These are phyloP conservation scores for Corvus moneduloides DNA, from an alignment of 2,113 vertebrate species.

Conservation along the genomic window DNA sequence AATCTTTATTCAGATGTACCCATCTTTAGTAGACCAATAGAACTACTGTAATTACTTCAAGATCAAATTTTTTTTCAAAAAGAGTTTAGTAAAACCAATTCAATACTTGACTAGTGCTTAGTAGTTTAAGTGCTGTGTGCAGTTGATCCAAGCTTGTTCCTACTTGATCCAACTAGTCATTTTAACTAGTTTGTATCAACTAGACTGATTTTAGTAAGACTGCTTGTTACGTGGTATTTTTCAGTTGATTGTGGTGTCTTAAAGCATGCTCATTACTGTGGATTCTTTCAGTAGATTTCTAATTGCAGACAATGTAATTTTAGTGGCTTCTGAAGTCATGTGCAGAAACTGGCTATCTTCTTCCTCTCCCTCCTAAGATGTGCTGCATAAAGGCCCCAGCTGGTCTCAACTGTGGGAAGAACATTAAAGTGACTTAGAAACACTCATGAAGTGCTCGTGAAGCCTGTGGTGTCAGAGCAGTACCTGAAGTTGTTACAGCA, in stretches of 20 bases:
- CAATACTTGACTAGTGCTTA: not conserved
- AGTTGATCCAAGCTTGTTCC: not conserved
- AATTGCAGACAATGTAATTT: not conserved
- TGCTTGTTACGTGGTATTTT: not conserved
- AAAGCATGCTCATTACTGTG: not conserved
- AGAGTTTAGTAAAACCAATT: not conserved
- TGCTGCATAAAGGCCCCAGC: not conserved
- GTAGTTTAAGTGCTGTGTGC: not conserved
- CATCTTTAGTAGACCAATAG: not conserved
- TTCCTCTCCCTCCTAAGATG: not conserved
- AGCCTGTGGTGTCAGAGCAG: not conserved
- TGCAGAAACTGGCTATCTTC: not conserved
- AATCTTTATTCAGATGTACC: not conserved
- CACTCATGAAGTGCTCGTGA: not conserved
- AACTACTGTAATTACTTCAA: not conserved
- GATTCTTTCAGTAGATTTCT: not conserved
- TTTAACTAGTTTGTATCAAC: not conserved
- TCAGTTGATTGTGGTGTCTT: not conserved
- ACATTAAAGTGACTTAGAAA: not conserved
- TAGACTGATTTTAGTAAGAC: not conserved
- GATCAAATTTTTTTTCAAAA: not conserved
- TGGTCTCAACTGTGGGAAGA: not conserved
- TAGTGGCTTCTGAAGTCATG: not conserved
- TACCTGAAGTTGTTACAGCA: not conserved
- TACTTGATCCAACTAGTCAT: not conserved